Conservation (phyloP, 2,888 invertebrate species). For the Galerucella nymphaeae region DNA sequence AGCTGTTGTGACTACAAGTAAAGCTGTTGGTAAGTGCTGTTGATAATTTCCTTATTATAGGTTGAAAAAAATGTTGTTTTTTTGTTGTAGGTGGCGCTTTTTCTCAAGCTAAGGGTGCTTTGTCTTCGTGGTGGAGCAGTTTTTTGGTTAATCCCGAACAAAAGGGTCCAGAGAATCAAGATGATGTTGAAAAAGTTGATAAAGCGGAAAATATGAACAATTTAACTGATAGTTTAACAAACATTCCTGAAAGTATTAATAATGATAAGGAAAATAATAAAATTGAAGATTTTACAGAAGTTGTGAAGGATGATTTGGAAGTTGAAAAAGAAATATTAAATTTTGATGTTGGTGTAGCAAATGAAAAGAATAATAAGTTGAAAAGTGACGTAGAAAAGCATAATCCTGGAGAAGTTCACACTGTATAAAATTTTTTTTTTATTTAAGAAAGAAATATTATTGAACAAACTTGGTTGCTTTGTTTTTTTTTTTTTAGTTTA, state of each 20-base stretch:
- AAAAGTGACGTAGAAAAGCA: constrained; percentile 43
- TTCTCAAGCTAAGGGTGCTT: constrained; percentile 88
- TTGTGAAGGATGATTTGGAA: not conserved
- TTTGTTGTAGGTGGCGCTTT: constrained; percentile 77
- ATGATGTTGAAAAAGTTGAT: constrained; percentile 36
- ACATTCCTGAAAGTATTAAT: constrained; percentile 51
- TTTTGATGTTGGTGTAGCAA: constrained; percentile 36
- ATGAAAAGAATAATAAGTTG: constrained; percentile 37
- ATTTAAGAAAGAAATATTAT: not conserved
- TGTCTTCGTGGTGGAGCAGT: constrained; percentile 88
- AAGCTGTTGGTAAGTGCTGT: constrained; percentile 73
- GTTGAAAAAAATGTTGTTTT: not conserved
- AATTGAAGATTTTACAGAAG: constrained; percentile 9
- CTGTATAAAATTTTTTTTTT: constrained; percentile 51
- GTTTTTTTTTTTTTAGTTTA: constrained; percentile 5
- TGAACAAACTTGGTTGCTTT: constrained; percentile 2
- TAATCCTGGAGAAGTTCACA: constrained; percentile 57
- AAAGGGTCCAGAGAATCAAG: constrained; percentile 52
- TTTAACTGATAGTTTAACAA: constrained; percentile 36
- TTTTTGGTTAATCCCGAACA: constrained; percentile 69
- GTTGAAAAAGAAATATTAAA: not conserved
- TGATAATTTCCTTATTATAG: not conserved
- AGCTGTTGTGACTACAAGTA: constrained; percentile 84
- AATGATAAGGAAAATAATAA: constrained; percentile 43
- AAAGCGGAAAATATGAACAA: constrained; percentile 32